Conservation (phyloP, 2,888 invertebrate species). For the Conops quadrifasciatus region DNA sequence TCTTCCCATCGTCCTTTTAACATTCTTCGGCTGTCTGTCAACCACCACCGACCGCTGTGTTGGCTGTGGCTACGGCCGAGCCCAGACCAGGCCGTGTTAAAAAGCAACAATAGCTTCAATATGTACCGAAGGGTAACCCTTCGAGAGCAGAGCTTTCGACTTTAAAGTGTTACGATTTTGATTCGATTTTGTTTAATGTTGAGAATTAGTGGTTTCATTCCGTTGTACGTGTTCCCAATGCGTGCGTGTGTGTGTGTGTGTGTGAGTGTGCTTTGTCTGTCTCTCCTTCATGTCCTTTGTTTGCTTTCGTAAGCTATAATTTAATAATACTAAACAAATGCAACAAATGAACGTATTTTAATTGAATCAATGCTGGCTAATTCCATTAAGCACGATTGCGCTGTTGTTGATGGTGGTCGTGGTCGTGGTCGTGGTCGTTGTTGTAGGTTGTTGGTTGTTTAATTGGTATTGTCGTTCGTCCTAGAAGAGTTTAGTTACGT, state of each 20-base stretch:
- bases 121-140: neutral
- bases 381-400: constrained; percentile 4
- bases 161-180: constrained; percentile 55
- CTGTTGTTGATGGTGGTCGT: neutral
- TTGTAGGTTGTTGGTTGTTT: too few relatives aligned
- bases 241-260: constrained; percentile 3
- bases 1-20: neutral
- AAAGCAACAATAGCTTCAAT: too few relatives aligned
- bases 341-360: constrained; percentile 38
- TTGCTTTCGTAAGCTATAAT: constrained; percentile 24
- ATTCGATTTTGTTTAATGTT: constrained; percentile 59
- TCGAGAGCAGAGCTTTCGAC: constrained; percentile 27
- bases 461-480: too few relatives aligned
- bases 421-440: too few relatives aligned
- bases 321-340: constrained; percentile 33
- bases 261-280: constrained; percentile 1
- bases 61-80: neutral
- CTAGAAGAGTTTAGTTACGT: too few relatives aligned
- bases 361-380: constrained; percentile 28
- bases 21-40: too few relatives aligned
- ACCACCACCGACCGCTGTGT: neutral
- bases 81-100: too few relatives aligned
- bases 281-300: constrained; percentile 6
- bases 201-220: constrained; percentile 63
- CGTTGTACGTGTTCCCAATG: constrained; percentile 40